Conservation (phyloP, 2,888 invertebrate genomes). For the Pardosa pseudoannulata region DNA sequence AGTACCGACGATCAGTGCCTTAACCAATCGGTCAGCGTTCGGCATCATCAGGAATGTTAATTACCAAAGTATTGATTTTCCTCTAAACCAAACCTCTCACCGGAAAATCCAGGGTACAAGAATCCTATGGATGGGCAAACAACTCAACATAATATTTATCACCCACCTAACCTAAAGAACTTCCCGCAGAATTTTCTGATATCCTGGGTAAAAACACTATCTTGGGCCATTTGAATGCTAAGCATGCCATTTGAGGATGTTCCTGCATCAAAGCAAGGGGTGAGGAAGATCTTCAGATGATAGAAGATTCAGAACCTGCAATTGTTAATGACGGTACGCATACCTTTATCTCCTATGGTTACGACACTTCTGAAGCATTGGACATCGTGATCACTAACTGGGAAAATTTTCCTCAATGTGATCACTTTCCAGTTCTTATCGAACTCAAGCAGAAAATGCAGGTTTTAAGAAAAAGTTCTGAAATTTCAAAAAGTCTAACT, state of each 20-base stretch:
- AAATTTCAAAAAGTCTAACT: constrained; percentile 13
- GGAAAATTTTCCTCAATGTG: constrained; percentile 6
- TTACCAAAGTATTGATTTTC: constrained; percentile 10
- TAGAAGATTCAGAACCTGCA: neutral
- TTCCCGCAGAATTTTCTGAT: neutral
- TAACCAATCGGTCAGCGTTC: too few relatives aligned
- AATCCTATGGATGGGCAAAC: constrained; percentile 10
- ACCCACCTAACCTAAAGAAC: constrained; percentile 19
- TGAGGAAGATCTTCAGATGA: constrained; percentile 21
- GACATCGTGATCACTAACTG: constrained; percentile 14
- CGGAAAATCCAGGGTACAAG: constrained; percentile 13
- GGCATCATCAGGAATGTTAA: too few relatives aligned
- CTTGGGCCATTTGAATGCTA: constrained; percentile 28
- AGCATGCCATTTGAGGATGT: constrained; percentile 22
- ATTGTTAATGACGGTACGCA: constrained; percentile 24
- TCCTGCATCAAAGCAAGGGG: constrained; percentile 16
- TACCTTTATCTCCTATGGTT: constrained; percentile 25
- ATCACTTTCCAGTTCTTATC: constrained; percentile 7
- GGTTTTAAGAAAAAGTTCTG: neutral
- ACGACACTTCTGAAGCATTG: constrained; percentile 20
- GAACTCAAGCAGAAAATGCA: constrained; percentile 25
- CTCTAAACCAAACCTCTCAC: neutral
- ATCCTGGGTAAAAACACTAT: constrained; percentile 16
- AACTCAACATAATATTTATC: constrained; percentile 24
- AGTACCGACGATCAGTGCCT: too few relatives aligned